phyloP scores from a whole-genome alignment of 2,797 vertebrate species.

The Syndactyla subalaris region DNA sequence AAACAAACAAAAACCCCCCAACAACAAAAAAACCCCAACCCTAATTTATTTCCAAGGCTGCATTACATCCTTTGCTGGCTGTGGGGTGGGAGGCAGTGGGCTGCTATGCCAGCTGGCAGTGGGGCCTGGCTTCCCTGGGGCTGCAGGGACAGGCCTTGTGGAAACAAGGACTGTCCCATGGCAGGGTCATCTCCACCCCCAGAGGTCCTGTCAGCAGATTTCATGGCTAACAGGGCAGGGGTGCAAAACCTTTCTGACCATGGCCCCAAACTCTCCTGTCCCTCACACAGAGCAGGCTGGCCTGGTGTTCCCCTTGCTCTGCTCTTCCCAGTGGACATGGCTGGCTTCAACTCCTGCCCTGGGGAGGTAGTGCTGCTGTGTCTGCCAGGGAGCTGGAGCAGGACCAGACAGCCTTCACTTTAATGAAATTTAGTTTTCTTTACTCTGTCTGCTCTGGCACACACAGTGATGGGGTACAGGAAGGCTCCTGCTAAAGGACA shows the following conservation, averaged over 20 bases:
- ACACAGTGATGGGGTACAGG: no score
- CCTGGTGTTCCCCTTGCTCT: background rate
- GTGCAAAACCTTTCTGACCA: background rate
- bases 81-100: background rate
- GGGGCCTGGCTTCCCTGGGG: fast-evolving
- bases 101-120: background rate
- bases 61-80: background rate
- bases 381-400: background rate
- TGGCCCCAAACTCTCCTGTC: fast-evolving
- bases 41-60: constrained; percentile 35
- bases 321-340: background rate
- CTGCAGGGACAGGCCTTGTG: background rate
- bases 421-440: no score
- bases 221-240: background rate
- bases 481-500: no score
- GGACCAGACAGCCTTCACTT: background rate
- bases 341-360: background rate
- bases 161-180: background rate
- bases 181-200: fast-evolving
- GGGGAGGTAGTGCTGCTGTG: background rate
- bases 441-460: no score
- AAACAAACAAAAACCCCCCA: background rate
- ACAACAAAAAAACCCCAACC: background rate
- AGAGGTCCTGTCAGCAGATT: fast-evolving
- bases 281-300: fast-evolving